Conservation (phyloP, 2,888 invertebrate genomes). For the Trissolcus japonicus region DNA sequence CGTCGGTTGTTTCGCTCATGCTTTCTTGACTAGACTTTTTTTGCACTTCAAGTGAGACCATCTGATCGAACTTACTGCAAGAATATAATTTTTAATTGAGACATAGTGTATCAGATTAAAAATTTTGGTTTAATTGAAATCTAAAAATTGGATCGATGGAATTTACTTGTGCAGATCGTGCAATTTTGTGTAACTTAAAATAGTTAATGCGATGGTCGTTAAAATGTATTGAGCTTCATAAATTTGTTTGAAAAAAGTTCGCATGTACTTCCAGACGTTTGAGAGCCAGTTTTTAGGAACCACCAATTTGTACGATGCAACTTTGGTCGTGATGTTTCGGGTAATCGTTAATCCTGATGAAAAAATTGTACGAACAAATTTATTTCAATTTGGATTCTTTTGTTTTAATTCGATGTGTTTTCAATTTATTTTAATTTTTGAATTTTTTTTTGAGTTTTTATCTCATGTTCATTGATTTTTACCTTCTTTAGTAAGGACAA, state of each 20-base stretch:
- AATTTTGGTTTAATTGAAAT: too few species aligned
- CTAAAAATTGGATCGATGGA: too few species aligned
- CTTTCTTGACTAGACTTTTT: too few species aligned
- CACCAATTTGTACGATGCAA: slow-evolving; percentile 1
- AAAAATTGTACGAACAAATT: background rate
- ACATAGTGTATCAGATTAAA: too few species aligned
- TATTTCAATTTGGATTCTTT: background rate
- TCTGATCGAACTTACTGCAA: too few species aligned
- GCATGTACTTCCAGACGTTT: slow-evolving; percentile 8
- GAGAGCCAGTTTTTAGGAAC: slow-evolving; percentile 13
- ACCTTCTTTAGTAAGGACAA: slow-evolving; percentile 23
- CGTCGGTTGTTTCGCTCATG: too few species aligned
- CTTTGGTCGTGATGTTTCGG: slow-evolving; percentile 20
- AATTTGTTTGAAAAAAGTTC: slow-evolving; percentile 9
- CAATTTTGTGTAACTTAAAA: slow-evolving; percentile 16
- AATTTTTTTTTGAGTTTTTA: too few species aligned
- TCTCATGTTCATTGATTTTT: background rate
- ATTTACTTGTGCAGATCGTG: slow-evolving; percentile 21
- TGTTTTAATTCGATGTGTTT: too few species aligned
- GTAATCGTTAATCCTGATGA: slow-evolving; percentile 10
- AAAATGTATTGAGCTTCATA: slow-evolving; percentile 9
- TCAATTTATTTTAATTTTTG: background rate
- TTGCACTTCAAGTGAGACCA: too few species aligned
- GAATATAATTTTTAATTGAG: too few species aligned
- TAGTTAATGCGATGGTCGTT: slow-evolving; percentile 13